phyloP scores from a whole-genome alignment of 2,888 invertebrate genomes.

The Andrena trimmerana region DNA sequence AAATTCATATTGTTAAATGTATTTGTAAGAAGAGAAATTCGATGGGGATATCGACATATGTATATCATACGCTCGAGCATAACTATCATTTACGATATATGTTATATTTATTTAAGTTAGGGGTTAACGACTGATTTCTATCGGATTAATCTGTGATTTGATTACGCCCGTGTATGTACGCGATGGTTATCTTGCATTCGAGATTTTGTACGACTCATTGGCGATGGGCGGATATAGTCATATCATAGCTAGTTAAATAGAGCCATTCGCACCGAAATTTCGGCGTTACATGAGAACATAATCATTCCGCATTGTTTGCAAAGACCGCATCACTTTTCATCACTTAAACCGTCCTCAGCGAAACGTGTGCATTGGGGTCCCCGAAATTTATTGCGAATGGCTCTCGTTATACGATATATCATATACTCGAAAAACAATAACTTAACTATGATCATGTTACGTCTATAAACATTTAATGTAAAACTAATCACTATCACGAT shows the following conservation, averaged over 20 bases:
- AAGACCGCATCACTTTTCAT: slow-evolving; percentile 51
- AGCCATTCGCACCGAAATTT: slow-evolving; percentile 77
- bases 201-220: slow-evolving; percentile 71
- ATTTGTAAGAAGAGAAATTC: slow-evolving; percentile 41
- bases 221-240: slow-evolving; percentile 84
- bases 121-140: slow-evolving; percentile 72
- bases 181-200: slow-evolving; percentile 69
- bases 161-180: slow-evolving; percentile 73
- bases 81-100: slow-evolving; percentile 41
- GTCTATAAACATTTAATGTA: slow-evolving; percentile 77
- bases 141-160: slow-evolving; percentile 80
- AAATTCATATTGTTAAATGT: slow-evolving; percentile 37
- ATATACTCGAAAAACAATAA: slow-evolving; percentile 75
- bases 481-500: slow-evolving; percentile 77
- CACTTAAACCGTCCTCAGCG: slow-evolving; percentile 66
- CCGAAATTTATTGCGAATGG: slow-evolving; percentile 76
- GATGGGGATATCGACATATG: slow-evolving; percentile 26
- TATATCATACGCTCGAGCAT: slow-evolving; percentile 35
- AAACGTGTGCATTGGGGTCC: slow-evolving; percentile 44
- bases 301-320: slow-evolving; percentile 36
- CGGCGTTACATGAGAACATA: slow-evolving; percentile 51
- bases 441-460: slow-evolving; percentile 77
- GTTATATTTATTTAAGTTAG: slow-evolving; percentile 75
- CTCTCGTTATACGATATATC: slow-evolving; percentile 75
- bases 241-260: slow-evolving; percentile 80